These are phyloP conservation scores for Peucedramus taeniatus DNA, from an alignment of 2,113 vertebrate species.

Conservation along the genomic window DNA sequence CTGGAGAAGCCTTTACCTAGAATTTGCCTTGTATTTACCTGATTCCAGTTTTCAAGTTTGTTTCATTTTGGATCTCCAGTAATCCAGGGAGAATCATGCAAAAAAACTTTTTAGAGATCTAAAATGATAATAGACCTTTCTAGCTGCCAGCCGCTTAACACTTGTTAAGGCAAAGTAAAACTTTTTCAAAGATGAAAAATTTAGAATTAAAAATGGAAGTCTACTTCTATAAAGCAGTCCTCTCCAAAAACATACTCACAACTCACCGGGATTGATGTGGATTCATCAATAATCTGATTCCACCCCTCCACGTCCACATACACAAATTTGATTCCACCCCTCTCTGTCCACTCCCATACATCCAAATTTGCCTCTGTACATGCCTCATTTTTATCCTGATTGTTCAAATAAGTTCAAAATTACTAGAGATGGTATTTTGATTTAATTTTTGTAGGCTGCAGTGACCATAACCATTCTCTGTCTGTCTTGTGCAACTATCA, in stretches of 20 bases:
- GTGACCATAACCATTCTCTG: neutral
- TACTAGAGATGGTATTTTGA: neutral
- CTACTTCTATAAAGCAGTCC: neutral
- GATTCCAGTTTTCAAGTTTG: neutral
- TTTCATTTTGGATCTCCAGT: neutral
- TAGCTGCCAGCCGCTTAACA: neutral
- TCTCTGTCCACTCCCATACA: neutral
- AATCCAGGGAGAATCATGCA: neutral
- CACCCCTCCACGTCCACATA: fast-evolving
- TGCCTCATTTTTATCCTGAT: neutral
- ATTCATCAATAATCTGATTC: neutral
- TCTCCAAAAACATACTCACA: neutral
- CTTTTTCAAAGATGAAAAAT: neutral
- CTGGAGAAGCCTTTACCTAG: neutral
- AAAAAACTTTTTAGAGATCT: neutral
- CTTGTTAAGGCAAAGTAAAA: neutral
- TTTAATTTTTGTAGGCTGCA: neutral
- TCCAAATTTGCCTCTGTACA: neutral
- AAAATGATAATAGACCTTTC: neutral
- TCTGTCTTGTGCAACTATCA: neutral
- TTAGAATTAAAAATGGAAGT: neutral
- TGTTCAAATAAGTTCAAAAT: neutral
- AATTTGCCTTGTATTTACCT: neutral
- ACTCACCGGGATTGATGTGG: neutral
- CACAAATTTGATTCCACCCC: neutral